Evolutionary conservation across 2,113 vertebrate species (phyloP), one percentile per base, ranked within the genome.

Genomic region (Eolophus roseicapilla): DNA sequence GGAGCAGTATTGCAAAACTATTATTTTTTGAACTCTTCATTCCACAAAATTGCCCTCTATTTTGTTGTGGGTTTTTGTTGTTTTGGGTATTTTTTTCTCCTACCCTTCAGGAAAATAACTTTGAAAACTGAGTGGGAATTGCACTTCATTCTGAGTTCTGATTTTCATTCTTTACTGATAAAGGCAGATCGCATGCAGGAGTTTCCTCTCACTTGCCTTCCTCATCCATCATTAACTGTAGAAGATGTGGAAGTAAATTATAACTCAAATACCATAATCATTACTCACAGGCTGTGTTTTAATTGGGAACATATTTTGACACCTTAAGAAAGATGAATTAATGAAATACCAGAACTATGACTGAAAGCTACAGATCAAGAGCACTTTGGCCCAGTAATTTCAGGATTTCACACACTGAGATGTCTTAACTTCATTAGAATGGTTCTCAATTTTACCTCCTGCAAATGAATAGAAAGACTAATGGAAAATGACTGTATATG

Each of bases 311-410:
- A 23, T 1, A 35, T 95, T 90, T 91, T 65, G 69, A 85, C 79
- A 88, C 21, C 13, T 64, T 59, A 69, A 81, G 27, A 83, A 80
- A 85, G 29, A 29, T 17, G 2, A 21, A 70, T 70, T 53, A 86
- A 29, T 3, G 62, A 77, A 88, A 64, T 37, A 86, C 24, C 41
- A 41, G 60, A 78, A 46, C 13, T 63, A 9, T 75, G 64, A 87
- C 3, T 80, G 41, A 90, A 88, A 65, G 28, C 10, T 43, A 43
- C 12, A 49, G 24, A 24, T 69, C 1, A 3, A n/a, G 50, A 60
- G 14, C 0, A 0, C 23, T 88, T 87, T 0, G 1, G 25, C 4
- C 19, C 23, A 68, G 12, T 65, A 73, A 82, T 33, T 11, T 25
- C 21, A 31, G 11, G 8, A 57, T 69, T 80, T 86, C 17, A 49